Base-by-base conservation (phyloP, 2,888 invertebrate genomes). In the Electrophaes corylata region DNA sequence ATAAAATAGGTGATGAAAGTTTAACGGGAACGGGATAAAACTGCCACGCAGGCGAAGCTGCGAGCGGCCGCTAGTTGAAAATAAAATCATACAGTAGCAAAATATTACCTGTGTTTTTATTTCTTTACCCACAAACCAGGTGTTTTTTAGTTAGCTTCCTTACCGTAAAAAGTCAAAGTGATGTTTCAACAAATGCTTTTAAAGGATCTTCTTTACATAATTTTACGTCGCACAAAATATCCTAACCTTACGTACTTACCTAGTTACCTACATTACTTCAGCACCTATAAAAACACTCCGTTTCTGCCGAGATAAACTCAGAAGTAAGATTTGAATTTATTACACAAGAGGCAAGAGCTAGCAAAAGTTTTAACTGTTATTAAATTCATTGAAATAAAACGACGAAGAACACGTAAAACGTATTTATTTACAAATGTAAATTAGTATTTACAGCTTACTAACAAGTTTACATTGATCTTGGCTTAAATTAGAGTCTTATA, bases 401-500 rank as follows among this genome's bases (percentile, higher is more conserved):
- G 40, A 60, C 62, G 65, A 62, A 67, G 75, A 88, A 87, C 86
- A 88, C 86, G 81, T 87, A 85, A 86, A 85, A 84, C 81, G 80
- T 83, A 78, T 88, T 89, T 89, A 89, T 88, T 89, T 87, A 86
- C 84, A 89, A 84, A 67, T 58, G 37, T 64, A 62, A 59, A 84
- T 77, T 78, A 52, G 23, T 82, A 84, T 85, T 81, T 81, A 86
- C 86, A 86, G 58, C 64, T 71, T 67, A 63, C 49, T 47, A 55
- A 41, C 69, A 70, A 75, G 64, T 71, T 79, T 77, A 69, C 70
- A 73, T 70, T 66, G 49, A 62, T 60, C 16, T 53, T 54, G 44
- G 47, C 57, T 57, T 54, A 56, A 46, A 60, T 58, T 62, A 63
- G 16, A 37, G 62, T 66, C 67, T 69, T 67, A 65, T 12, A 69